Evolutionary conservation across 2,797 vertebrate genomes (phyloP).

Genomic region (Poecilia wingei): DNA sequence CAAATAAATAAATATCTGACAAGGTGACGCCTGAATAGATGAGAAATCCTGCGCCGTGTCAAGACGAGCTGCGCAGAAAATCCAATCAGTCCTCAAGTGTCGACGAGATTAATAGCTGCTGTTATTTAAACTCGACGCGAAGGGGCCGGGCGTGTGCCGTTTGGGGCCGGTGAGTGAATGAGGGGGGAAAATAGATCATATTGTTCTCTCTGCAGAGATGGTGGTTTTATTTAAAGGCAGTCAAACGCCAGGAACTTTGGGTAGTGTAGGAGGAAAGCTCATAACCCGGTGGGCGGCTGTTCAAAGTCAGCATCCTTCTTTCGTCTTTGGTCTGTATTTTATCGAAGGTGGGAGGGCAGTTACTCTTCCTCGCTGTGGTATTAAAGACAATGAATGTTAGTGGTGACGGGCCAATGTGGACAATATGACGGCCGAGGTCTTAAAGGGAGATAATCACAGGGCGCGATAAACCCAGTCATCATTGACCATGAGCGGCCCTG

Average conservation of each 20-base stretch:
- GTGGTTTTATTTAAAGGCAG: slow-evolving; percentile 29
- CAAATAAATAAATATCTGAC: slow-evolving; percentile 22
- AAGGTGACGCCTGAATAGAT: slow-evolving; percentile 31
- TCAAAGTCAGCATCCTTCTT: slow-evolving; percentile 19
- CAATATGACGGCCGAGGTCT: slow-evolving; percentile 37
- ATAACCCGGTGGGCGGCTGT: slow-evolving; percentile 18
- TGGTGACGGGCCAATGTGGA: slow-evolving; percentile 30
- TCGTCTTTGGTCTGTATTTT: slow-evolving; percentile 48
- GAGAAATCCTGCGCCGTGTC: slow-evolving; percentile 23
- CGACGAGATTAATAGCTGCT: slow-evolving; percentile 56
- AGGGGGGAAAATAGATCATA: slow-evolving; percentile 21
- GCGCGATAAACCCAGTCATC: slow-evolving; percentile 39
- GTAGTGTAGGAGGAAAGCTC: slow-evolving; percentile 5
- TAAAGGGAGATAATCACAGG: slow-evolving; percentile 68
- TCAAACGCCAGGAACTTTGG: slow-evolving; percentile 20
- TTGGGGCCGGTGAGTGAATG: slow-evolving; percentile 19
- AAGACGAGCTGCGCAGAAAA: slow-evolving; percentile 44
- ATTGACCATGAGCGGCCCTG: slow-evolving; percentile 20
- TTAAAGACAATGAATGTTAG: slow-evolving; percentile 63
- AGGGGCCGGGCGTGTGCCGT: slow-evolving; percentile 31
- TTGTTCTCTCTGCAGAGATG: slow-evolving; percentile 14
- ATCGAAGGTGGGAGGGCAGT: slow-evolving; percentile 35
- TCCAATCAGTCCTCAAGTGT: slow-evolving; percentile 57
- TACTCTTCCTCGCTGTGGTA: slow-evolving; percentile 31
- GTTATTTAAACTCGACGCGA: slow-evolving; percentile 53